A percentile compares a stretch with the other conserved stretches of the same genome.
These are phyloP conservation scores for Dicyrtoma fusca DNA, from an alignment of 2,888 invertebrate genomes.

Conservation along the genomic window DNA sequence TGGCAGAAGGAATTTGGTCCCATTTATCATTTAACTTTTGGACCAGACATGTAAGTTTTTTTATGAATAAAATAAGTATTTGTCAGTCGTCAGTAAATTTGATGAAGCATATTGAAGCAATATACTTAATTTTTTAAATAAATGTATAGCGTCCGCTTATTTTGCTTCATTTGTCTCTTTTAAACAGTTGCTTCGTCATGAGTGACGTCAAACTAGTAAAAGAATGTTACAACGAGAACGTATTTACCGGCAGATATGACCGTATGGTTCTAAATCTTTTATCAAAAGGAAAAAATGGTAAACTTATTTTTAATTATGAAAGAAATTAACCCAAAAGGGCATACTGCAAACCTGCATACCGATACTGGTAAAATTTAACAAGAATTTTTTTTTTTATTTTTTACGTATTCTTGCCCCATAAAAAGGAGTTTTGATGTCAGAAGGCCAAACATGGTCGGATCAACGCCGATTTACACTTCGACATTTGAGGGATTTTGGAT, in stretches of 20 bases:
- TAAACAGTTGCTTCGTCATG: background rate
- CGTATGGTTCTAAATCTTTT: slow-evolving; percentile 9
- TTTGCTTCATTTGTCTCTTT: too few relatives aligned
- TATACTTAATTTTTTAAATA: too few relatives aligned
- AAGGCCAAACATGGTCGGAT: background rate
- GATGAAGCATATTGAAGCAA: too few relatives aligned
- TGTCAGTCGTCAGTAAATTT: too few relatives aligned
- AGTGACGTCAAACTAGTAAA: background rate
- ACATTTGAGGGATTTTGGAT: slow-evolving; percentile 12
- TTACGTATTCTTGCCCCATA: too few relatives aligned
- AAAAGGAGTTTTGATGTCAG: background rate
- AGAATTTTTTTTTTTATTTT: too few relatives aligned
- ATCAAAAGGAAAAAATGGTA: slow-evolving; percentile 20
- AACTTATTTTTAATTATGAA: too few relatives aligned
- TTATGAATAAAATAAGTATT: too few relatives aligned
- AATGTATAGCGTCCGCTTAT: too few relatives aligned
- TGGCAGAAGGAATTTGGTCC: slow-evolving; percentile 17
- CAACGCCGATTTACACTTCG: background rate
- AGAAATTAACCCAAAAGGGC: too few relatives aligned
- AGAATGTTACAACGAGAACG: slow-evolving; percentile 13
- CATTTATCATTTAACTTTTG: background rate
- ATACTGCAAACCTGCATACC: too few relatives aligned
- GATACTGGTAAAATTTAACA: too few relatives aligned
- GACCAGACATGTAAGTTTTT: background rate
- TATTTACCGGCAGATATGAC: slow-evolving; percentile 19